Evolutionary conservation across 2,113 vertebrate genomes (phyloP).

Genomic region (Phrynocephalus versicolor): DNA sequence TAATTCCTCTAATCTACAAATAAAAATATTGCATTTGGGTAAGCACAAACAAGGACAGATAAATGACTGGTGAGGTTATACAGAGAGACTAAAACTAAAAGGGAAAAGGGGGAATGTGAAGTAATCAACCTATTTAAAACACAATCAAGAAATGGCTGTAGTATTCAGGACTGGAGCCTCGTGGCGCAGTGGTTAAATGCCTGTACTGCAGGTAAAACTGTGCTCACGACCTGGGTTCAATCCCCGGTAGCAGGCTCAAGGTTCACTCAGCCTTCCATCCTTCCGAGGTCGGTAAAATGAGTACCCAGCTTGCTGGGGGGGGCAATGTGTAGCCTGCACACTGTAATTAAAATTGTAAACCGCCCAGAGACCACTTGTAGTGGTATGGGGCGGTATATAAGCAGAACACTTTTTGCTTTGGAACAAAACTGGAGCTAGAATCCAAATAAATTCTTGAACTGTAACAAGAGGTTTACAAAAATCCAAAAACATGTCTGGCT

Average conservation of each 20-base stretch:
- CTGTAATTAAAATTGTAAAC: too few relatives aligned
- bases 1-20: conserved; percentile 88
- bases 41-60: conserved; percentile 30
- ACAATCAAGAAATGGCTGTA: background rate
- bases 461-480: background rate
- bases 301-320: too few relatives aligned
- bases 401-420: too few relatives aligned
- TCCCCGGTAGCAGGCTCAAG: too few relatives aligned
- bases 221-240: too few relatives aligned
- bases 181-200: too few relatives aligned
- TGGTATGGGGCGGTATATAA: too few relatives aligned
- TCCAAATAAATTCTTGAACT: background rate
- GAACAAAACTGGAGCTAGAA: background rate
- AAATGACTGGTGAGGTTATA: conserved; percentile 7
- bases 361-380: too few relatives aligned
- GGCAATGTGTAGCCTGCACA: too few relatives aligned
- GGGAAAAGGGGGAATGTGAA: background rate
- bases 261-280: too few relatives aligned
- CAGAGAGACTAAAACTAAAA: conserved; percentile 2
- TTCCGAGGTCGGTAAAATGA: too few relatives aligned
- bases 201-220: too few relatives aligned
- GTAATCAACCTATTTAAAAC: background rate
- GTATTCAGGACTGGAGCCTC: background rate
- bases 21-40: conserved; percentile 60
- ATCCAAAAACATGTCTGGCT: background rate